Conservation (phyloP, 2,888 invertebrate genomes). For the Campoplex nolae region DNA sequence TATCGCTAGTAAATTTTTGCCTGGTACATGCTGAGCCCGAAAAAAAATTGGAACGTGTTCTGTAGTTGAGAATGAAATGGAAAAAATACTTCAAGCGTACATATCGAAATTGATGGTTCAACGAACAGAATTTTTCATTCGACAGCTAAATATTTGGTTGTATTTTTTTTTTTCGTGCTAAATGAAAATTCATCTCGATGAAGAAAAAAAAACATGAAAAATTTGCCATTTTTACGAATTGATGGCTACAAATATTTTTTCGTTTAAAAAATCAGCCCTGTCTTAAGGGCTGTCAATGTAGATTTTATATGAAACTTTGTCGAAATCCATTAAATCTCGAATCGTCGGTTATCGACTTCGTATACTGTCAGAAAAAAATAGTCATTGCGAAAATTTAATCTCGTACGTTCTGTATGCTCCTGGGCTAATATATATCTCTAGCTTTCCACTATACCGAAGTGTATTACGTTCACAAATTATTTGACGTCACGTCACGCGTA, state of each 20-base stretch:
- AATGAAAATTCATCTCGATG: background rate
- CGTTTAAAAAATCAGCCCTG: background rate
- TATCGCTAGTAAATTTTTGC: background rate
- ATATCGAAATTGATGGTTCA: background rate
- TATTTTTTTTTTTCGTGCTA: background rate
- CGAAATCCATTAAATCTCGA: background rate
- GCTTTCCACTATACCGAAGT: background rate
- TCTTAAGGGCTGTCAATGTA: background rate
- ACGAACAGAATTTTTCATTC: background rate
- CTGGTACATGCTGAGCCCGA: background rate
- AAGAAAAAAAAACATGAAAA: background rate
- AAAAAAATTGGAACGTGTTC: background rate
- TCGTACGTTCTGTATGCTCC: background rate
- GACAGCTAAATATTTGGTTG: background rate
- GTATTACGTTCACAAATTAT: conserved; percentile 30
- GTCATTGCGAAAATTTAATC: background rate
- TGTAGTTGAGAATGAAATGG: background rate
- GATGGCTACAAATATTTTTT: background rate
- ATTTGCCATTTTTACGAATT: background rate
- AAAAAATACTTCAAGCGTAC: background rate
- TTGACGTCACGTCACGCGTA: conserved; percentile 39
- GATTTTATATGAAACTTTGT: background rate
- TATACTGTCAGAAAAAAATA: background rate
- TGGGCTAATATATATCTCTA: background rate
- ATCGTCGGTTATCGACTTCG: background rate